A percentile compares a stretch with the other conserved stretches of the same genome.
Conservation (phyloP, 2,113 vertebrate species). For the Chionis minor region DNA sequence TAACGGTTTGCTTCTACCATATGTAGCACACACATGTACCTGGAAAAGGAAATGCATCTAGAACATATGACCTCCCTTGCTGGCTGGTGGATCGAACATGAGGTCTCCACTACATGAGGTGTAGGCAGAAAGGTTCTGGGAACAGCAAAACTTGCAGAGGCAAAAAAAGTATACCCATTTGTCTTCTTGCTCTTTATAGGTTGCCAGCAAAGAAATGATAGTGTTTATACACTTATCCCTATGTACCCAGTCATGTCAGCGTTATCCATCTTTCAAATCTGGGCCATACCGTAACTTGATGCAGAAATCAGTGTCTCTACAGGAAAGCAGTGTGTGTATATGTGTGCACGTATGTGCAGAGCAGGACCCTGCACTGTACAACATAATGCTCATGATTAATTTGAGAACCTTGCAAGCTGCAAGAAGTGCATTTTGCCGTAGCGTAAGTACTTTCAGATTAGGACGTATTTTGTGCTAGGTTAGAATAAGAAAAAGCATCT, state of each 20-base stretch:
- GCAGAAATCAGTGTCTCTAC: neutral
- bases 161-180: neutral
- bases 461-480: neutral
- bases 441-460: neutral
- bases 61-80: neutral
- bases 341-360: accelerated
- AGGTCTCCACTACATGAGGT: neutral
- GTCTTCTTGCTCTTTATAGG: neutral
- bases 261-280: neutral
- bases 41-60: neutral
- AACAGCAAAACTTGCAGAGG: neutral
- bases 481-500: neutral
- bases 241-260: neutral
- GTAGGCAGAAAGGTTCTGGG: neutral
- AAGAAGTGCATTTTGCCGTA: neutral
- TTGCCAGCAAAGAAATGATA: neutral
- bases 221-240: neutral
- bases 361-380: accelerated
- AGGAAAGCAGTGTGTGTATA: neutral
- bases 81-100: neutral
- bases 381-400: neutral
- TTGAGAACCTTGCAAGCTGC: neutral
- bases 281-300: neutral
- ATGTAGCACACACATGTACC: neutral
- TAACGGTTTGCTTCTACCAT: neutral